Conservation (phyloP, 2,797 vertebrate genomes). For the Periophthalmus magnuspinnatus region DNA sequence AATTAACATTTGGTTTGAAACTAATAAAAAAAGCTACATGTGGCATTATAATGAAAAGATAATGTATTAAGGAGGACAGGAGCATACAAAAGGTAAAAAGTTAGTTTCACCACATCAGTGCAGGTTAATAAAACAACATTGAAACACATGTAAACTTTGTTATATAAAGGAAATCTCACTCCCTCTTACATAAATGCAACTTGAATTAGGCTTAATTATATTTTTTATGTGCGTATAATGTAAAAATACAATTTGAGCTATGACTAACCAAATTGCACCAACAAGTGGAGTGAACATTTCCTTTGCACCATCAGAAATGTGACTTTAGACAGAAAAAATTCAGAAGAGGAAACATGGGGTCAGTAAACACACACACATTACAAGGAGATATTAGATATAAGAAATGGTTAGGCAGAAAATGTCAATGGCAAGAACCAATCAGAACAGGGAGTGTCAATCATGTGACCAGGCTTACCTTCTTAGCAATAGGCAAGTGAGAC, state of each 20-base stretch:
- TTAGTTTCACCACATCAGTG: conserved; percentile 41
- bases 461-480: conserved; percentile 93
- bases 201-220: conserved; percentile 9
- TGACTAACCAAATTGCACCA: conserved; percentile 24
- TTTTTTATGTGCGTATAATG: neutral
- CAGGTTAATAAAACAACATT: conserved; percentile 47
- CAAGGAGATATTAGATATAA: conserved; percentile 21
- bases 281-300: conserved; percentile 43
- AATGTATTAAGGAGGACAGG: conserved; percentile 42
- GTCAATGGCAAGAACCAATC: conserved; percentile 60
- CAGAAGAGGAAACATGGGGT: conserved; percentile 59
- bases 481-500: conserved; percentile 97
- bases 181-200: conserved; percentile 27
- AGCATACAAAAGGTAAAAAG: conserved; percentile 52
- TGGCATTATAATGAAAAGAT: conserved; percentile 6
- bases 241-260: neutral
- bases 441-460: conserved; percentile 59
- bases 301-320: conserved; percentile 14
- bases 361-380: conserved; percentile 20
- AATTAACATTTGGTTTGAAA: neutral
- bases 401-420: conserved; percentile 41
- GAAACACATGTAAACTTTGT: conserved; percentile 22
- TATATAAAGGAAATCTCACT: conserved; percentile 40
- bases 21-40: neutral
- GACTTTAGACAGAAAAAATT: conserved; percentile 67